Percentiles rank a stretch among this genome's conserved stretches.
phyloP scores from a whole-genome alignment of 2,888 invertebrate genomes.

The Hofmannophila pseudospretella region DNA sequence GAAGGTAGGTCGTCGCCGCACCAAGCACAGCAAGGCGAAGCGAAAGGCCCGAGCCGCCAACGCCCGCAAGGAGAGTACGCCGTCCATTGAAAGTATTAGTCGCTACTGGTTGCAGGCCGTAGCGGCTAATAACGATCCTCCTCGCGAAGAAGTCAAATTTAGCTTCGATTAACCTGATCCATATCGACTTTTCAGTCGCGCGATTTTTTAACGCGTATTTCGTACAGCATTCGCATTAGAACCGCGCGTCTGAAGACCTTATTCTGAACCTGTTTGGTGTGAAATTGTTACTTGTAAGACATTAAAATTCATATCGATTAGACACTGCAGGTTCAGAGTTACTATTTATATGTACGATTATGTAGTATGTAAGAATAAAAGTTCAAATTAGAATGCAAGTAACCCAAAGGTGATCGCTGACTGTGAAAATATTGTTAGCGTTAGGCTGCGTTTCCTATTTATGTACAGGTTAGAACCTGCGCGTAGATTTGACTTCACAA shows the following conservation, averaged over 20 bases:
- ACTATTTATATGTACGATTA: not conserved
- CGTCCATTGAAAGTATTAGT: slow-evolving; percentile 87
- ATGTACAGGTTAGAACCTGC: no score
- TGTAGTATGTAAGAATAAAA: slow-evolving; percentile 18
- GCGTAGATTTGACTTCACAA: no score
- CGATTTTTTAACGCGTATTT: no score
- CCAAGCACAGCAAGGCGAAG: slow-evolving; percentile 63
- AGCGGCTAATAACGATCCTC: slow-evolving; percentile 75
- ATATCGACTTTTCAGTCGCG: not conserved
- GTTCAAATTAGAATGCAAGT: slow-evolving; percentile 38
- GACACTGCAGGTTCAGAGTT: not conserved
- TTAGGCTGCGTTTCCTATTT: no score
- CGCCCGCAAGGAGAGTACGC: slow-evolving; percentile 82
- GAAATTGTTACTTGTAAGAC: not conserved
- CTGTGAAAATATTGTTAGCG: slow-evolving; percentile 15
- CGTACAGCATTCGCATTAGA: no score
- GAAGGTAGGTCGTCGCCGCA: slow-evolving; percentile 77
- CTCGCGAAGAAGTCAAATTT: slow-evolving; percentile 72
- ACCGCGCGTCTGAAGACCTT: not conserved
- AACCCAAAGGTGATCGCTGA: slow-evolving; percentile 23
- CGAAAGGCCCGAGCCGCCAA: slow-evolving; percentile 56
- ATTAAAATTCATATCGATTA: not conserved
- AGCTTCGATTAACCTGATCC: slow-evolving; percentile 54
- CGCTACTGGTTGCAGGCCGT: slow-evolving; percentile 81
- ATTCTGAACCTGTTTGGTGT: not conserved